A percentile compares a stretch with the other conserved stretches of the same genome.
These are phyloP conservation scores for Leucophenga varia DNA, from an alignment of 1,140 invertebrate genomes.

Conservation along the genomic window DNA sequence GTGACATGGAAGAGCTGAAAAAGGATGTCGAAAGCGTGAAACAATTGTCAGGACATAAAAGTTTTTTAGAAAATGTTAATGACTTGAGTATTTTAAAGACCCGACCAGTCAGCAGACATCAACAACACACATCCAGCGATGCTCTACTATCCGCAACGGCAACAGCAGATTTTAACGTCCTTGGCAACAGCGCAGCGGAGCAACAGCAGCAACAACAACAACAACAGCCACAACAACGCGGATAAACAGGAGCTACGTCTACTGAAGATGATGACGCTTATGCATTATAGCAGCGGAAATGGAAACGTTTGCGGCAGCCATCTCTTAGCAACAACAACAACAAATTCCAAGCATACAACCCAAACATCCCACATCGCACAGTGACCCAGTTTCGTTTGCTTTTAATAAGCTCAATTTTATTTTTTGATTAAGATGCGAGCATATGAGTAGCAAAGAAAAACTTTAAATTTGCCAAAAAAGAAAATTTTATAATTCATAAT, in stretches of 20 bases:
- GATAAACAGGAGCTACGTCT: conserved; percentile 38
- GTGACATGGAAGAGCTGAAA: conserved; percentile 97
- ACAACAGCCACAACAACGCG: conserved; percentile 18
- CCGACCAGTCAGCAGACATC: conserved; percentile 63
- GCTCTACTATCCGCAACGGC: conserved; percentile 13
- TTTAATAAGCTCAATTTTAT: too few species aligned
- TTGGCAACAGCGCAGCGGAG: conserved; percentile 9
- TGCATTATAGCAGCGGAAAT: conserved; percentile 44
- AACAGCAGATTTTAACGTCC: conserved; percentile 14
- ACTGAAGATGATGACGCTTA: conserved; percentile 51
- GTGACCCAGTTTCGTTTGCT: too few species aligned
- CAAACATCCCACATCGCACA: too few species aligned
- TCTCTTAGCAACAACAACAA: too few species aligned
- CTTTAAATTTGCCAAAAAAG: too few species aligned
- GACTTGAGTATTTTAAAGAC: conserved; percentile 87
- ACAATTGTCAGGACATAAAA: conserved; percentile 78
- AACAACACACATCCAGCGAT: conserved; percentile 10
- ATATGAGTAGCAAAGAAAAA: too few species aligned
- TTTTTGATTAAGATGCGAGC: too few species aligned
- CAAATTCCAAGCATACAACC: too few species aligned
- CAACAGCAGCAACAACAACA: conserved; percentile 12
- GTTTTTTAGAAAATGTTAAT: conserved; percentile 87
- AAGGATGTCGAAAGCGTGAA: conserved; percentile 95
- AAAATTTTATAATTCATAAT: too few species aligned
- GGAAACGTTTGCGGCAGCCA: too few species aligned